These are phyloP conservation scores for Rhodophaea formosa DNA, from an alignment of 2,888 invertebrate species.

Conservation along the genomic window DNA sequence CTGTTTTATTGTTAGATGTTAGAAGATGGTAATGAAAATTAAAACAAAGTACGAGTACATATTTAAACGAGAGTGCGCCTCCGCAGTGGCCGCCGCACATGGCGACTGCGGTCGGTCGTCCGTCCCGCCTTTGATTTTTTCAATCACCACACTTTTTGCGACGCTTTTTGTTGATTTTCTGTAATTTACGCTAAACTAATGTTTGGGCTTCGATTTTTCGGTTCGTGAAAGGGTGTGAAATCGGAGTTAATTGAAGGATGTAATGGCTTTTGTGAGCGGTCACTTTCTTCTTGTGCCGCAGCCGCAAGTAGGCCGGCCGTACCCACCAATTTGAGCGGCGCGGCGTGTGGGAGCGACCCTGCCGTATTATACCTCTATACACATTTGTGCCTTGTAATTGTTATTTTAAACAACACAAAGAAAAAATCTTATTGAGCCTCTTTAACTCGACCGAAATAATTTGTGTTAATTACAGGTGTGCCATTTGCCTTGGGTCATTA, in stretches of 20 bases:
- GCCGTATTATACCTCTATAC: conserved; percentile 33
- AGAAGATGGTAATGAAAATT: not conserved
- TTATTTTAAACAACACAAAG: conserved; percentile 38
- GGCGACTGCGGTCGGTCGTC: conserved; percentile 30
- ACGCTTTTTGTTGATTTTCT: conserved; percentile 72
- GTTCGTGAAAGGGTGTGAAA: conserved; percentile 81
- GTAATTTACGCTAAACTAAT: conserved; percentile 79
- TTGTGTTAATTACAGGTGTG: conserved; percentile 50
- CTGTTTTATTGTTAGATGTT: not conserved
- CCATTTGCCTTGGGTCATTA: conserved; percentile 42
- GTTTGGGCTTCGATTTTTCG: conserved; percentile 81
- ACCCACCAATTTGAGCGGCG: conserved; percentile 27
- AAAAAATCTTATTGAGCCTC: conserved; percentile 40
- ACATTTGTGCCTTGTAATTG: conserved; percentile 33
- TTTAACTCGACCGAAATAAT: conserved; percentile 47
- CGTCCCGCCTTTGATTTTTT: conserved; percentile 37
- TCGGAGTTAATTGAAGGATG: conserved; percentile 76
- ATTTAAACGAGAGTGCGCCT: not conserved
- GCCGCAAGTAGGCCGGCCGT: conserved; percentile 27
- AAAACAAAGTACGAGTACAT: not conserved
- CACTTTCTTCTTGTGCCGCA: conserved; percentile 58
- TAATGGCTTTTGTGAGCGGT: conserved; percentile 74
- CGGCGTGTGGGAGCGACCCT: conserved; percentile 26
- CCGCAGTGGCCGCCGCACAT: conserved; percentile 48
- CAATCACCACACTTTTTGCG: conserved; percentile 54